phyloP scores from a whole-genome alignment of 2,797 vertebrate genomes.

The Falco concolor region DNA sequence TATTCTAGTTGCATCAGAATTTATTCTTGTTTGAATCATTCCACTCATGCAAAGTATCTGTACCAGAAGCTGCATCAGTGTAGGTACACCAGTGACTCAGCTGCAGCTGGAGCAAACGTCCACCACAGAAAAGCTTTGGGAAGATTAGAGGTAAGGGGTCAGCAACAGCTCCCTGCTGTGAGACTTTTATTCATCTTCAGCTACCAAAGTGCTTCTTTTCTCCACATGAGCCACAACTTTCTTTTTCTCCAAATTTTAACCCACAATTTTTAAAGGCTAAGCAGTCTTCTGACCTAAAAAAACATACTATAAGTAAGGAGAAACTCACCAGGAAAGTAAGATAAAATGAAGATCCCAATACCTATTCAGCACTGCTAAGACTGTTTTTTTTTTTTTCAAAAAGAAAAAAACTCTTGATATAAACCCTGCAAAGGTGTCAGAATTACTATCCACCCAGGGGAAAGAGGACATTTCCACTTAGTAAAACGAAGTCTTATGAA shows the following conservation, averaged over 20 bases:
- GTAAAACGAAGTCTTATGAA: not conserved
- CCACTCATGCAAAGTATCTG: not conserved
- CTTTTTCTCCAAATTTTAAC: conserved; percentile 1
- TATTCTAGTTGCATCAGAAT: not conserved
- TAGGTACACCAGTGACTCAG: not conserved
- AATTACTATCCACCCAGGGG: not conserved
- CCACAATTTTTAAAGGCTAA: not conserved
- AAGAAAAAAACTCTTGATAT: not conserved
- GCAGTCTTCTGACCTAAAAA: conserved; percentile 31
- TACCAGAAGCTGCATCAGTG: not conserved
- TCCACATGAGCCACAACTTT: not conserved
- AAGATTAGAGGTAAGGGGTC: not conserved
- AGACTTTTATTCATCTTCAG: not conserved
- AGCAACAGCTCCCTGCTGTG: conserved; percentile 4
- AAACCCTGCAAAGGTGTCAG: not conserved
- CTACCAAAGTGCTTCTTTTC: not conserved
- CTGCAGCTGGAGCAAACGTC: not conserved
- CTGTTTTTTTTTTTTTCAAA: not conserved
- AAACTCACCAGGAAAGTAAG: not conserved
- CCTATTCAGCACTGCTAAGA: not conserved
- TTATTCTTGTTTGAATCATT: not conserved
- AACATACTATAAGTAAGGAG: not conserved
- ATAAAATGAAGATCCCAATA: not conserved
- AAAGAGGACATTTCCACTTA: not conserved
- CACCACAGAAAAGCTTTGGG: not conserved